Evolutionary conservation across 2,888 invertebrate species (phyloP).

Genomic region (Coleophora deauratella): DNA sequence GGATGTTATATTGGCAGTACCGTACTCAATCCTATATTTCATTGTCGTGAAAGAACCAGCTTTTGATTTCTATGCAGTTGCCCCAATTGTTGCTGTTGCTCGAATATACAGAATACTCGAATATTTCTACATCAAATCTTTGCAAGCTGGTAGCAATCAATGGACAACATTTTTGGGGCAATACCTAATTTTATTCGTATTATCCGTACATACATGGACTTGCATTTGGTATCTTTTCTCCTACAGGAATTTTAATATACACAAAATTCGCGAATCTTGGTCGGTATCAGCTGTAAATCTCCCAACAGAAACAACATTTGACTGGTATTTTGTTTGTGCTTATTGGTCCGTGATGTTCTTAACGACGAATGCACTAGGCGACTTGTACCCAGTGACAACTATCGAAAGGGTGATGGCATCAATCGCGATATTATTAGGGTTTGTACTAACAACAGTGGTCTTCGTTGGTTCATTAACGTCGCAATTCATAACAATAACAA

Average conservation of each 20-base stretch:
- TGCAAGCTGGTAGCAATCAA: slow-evolving; percentile 63
- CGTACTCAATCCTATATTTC: slow-evolving; percentile 51
- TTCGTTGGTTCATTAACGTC: slow-evolving; percentile 69
- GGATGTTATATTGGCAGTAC: slow-evolving; percentile 48
- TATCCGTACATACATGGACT: slow-evolving; percentile 62
- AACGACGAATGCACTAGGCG: slow-evolving; percentile 62
- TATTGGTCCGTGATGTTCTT: slow-evolving; percentile 66
- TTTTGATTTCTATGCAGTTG: slow-evolving; percentile 45
- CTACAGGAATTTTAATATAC: slow-evolving; percentile 45
- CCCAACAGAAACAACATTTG: slow-evolving; percentile 47
- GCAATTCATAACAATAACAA: slow-evolving; percentile 63
- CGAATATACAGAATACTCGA: slow-evolving; percentile 56
- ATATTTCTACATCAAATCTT: slow-evolving; percentile 56
- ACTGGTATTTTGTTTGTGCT: slow-evolving; percentile 62
- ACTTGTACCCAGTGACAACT: slow-evolving; percentile 59
- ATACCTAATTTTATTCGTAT: slow-evolving; percentile 54
- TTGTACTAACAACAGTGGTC: slow-evolving; percentile 59
- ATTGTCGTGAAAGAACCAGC: slow-evolving; percentile 20
- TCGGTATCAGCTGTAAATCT: slow-evolving; percentile 45
- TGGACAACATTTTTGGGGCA: slow-evolving; percentile 66
- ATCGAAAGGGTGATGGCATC: slow-evolving; percentile 51
- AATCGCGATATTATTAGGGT: slow-evolving; percentile 53
- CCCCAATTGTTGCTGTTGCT: slow-evolving; percentile 49
- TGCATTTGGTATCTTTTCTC: slow-evolving; percentile 64
- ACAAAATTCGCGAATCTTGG: slow-evolving; percentile 51